Evolutionary conservation across 1,140 invertebrate species (phyloP), one percentile per base, ranked within the genome.

Genomic region (Ceratina japonica): DNA sequence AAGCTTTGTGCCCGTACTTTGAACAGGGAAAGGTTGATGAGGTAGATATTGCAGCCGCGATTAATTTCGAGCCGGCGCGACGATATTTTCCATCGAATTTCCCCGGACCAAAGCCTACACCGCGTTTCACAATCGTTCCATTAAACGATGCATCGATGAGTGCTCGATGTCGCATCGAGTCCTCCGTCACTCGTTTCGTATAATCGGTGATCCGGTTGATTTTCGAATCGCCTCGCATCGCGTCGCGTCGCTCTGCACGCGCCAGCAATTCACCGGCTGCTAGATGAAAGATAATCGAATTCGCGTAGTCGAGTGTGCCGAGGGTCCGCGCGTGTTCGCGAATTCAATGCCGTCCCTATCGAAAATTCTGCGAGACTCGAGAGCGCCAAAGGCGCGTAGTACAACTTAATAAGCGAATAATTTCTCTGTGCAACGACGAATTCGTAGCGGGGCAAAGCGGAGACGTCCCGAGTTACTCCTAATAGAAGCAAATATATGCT

Each of bases 221-320:
- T 51, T 37, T 79, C 69, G 31, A 58, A 44, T 44, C 58, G 75
- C 18, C 37, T 15, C 51, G 51, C 12, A 10, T 13, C 58, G 75
- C 18, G 22, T 15, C 51, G 51, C 12, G 5, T 13, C 58, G 66
- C 61, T 56, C 27, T 22, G n/a, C 20, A 16, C 18, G 20, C 69
- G 10, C 61, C 58, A 49, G 16, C 58, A 70, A 75, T 80, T 75
- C 10, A 80, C 56, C 37, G 52, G 31, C 20, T 51, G 73, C 31
- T 37, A 56, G 51, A 54, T 63, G 73, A 61, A 68, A 74, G 81
- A 85, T 84, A 82, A 85, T 85, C 79, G 83, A 85, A 83, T 87
- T 82, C 75, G 81, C 75, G 68, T 71, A 37, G 66, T 63, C 62
- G 31, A 18, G 37, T 20, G 24, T 49, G 58, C 27, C 27, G 13